Percentiles rank a stretch among this genome's conserved stretches.
Conservation (phyloP, 2,113 vertebrate genomes). For the Onychorhynchus coronatus region DNA sequence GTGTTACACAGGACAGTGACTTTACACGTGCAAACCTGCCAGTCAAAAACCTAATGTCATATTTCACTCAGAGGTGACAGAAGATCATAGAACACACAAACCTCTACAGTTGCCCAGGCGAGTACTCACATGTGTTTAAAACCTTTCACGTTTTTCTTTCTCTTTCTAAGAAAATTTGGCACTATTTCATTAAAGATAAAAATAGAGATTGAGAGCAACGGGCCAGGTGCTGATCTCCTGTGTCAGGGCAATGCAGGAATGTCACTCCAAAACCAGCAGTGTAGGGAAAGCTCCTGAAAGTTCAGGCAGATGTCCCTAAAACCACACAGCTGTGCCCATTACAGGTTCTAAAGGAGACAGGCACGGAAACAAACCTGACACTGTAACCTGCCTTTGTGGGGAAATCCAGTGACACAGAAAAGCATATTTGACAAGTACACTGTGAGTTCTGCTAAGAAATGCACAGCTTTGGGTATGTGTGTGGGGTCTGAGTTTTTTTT, state of each 20-base stretch:
- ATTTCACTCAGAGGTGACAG: neutral
- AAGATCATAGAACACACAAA: neutral
- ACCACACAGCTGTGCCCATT: neutral
- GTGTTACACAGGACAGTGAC: neutral
- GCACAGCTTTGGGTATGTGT: neutral
- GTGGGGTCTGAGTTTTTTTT: neutral
- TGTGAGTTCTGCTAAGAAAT: neutral
- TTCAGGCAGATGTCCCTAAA: neutral
- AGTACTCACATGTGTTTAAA: neutral
- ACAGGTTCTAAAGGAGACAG: neutral
- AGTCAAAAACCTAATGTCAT: neutral
- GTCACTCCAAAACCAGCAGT: neutral
- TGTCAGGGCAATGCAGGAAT: neutral
- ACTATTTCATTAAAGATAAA: neutral
- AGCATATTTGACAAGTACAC: constrained; percentile 13
- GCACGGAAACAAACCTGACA: neutral
- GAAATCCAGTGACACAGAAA: constrained; percentile 29
- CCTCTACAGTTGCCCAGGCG: neutral
- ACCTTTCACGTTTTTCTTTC: neutral
- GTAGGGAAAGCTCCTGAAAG: neutral
- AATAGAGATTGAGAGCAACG: neutral
- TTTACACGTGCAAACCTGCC: neutral
- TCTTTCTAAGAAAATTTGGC: neutral
- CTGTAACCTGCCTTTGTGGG: neutral
- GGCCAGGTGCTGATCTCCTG: neutral